phyloP scores from a whole-genome alignment of 1,140 invertebrate genomes.

The Papilio xuthus region DNA sequence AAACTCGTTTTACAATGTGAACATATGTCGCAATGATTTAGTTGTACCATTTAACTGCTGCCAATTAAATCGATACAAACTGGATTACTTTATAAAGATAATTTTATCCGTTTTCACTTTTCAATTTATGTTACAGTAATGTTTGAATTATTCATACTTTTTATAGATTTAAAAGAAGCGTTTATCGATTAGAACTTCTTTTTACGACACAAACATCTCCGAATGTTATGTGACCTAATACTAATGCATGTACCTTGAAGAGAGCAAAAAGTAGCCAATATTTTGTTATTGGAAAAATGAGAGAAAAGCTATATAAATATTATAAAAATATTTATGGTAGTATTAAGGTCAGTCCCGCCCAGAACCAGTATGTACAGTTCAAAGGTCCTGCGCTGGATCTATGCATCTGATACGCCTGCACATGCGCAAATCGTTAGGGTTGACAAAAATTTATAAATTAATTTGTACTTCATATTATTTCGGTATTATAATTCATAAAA shows the following conservation, averaged over 20 bases:
- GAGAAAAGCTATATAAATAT: not conserved
- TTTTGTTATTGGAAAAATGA: no score
- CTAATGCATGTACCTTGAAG: no score
- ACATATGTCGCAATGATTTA: conserved; percentile 19
- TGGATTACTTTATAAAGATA: not conserved
- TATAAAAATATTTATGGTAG: not conserved
- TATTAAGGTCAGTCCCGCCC: not conserved
- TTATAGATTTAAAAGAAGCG: not conserved
- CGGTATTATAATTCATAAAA: not conserved
- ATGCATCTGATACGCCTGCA: not conserved
- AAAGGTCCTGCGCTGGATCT: conserved; percentile 4
- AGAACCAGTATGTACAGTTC: not conserved
- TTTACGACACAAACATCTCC: not conserved
- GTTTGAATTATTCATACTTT: not conserved
- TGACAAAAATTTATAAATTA: not conserved
- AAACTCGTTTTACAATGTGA: conserved; percentile 16
- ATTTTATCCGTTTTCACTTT: conserved; percentile 3
- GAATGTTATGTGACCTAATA: no score
- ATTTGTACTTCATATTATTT: not conserved
- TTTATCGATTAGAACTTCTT: not conserved
- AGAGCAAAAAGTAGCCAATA: no score
- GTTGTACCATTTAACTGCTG: not conserved
- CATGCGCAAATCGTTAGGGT: conserved; percentile 2
- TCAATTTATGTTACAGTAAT: conserved; percentile 5
- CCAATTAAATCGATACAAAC: conserved; percentile 9